These are phyloP conservation scores for Troides helena DNA, from an alignment of 2,888 invertebrate genomes.

Conservation along the genomic window DNA sequence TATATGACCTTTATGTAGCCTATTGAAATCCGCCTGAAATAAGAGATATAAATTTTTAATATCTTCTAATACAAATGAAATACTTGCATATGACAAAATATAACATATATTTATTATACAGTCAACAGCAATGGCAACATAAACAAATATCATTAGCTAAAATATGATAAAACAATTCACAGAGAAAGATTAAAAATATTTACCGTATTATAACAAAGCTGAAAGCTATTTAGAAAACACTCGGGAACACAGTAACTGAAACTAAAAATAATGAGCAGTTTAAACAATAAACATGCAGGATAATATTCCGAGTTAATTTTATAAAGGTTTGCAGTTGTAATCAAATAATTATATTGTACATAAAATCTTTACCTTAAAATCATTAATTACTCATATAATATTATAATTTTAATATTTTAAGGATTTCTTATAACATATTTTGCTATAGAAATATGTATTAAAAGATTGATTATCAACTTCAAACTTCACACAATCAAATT, in stretches of 20 bases:
- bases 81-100: background rate
- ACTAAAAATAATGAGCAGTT: slow-evolving; percentile 9
- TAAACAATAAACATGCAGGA: slow-evolving; percentile 27
- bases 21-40: slow-evolving; percentile 87
- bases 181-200: slow-evolving; percentile 21
- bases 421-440: too few species aligned
- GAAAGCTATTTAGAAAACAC: slow-evolving; percentile 24
- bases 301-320: slow-evolving; percentile 1
- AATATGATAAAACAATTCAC: slow-evolving; percentile 16
- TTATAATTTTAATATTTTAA: too few species aligned
- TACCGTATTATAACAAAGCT: slow-evolving; percentile 25
- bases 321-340: background rate
- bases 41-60: background rate
- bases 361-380: too few species aligned
- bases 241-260: slow-evolving; percentile 22
- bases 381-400: too few species aligned
- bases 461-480: background rate
- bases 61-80: background rate
- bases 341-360: too few species aligned
- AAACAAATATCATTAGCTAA: slow-evolving; percentile 31
- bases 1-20: slow-evolving; percentile 89
- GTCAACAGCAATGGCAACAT: slow-evolving; percentile 19
- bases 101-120: background rate
- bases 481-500: background rate
- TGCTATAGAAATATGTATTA: too few species aligned